Evolutionary conservation across 2,888 invertebrate species (phyloP).

Genomic region (Drosophila cognata): DNA sequence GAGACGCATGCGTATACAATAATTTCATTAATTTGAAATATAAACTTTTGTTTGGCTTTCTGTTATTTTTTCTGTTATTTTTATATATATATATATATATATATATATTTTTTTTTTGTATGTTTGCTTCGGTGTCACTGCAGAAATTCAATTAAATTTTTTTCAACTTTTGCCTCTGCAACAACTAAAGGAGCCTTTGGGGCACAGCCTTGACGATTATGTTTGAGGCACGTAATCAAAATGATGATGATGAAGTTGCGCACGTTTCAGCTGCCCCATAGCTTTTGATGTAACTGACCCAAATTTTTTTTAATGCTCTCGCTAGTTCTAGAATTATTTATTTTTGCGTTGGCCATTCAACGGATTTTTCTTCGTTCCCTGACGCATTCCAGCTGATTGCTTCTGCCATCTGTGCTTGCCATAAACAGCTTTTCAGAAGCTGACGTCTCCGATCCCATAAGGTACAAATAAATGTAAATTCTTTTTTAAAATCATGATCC

Average conservation of each 20-base stretch:
- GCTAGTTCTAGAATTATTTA: constrained; percentile 37
- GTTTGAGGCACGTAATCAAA: constrained; percentile 49
- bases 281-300: constrained; percentile 80
- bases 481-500: background rate
- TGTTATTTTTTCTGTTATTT: constrained; percentile 13
- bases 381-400: constrained; percentile 42
- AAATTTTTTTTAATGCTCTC: constrained; percentile 66
- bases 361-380: constrained; percentile 45
- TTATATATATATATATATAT: background rate
- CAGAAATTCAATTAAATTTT: constrained; percentile 82
- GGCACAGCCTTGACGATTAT: constrained; percentile 63
- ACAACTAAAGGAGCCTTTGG: constrained; percentile 47
- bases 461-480: background rate
- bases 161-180: constrained; percentile 71
- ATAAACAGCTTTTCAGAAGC: background rate
- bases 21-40: constrained; percentile 76
- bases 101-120: constrained; percentile 5
- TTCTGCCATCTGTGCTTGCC: constrained; percentile 24
- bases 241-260: constrained; percentile 60
- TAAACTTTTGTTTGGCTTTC: constrained; percentile 47
- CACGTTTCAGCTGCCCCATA: constrained; percentile 46
- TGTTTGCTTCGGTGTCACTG: constrained; percentile 56
- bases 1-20: constrained; percentile 59
- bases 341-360: constrained; percentile 47
- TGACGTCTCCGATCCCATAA: background rate